These are phyloP conservation scores for Reticulitermes lucifugus DNA, from an alignment of 2,888 invertebrate species.

Conservation along the genomic window DNA sequence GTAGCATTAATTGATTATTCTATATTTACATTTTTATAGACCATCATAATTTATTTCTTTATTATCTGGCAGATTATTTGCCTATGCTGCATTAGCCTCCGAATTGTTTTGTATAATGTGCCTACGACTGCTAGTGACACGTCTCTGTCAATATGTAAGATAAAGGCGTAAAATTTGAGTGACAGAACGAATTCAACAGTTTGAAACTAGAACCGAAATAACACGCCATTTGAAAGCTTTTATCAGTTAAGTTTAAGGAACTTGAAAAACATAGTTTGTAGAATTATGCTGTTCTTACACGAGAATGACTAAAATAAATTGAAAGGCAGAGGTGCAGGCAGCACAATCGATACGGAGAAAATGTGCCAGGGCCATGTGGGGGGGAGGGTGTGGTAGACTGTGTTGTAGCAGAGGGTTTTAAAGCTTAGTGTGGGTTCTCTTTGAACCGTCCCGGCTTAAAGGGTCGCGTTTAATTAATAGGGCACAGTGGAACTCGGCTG, in stretches of 20 bases:
- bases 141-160: too few relatives aligned
- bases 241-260: neutral
- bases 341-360: neutral
- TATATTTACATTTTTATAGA: too few relatives aligned
- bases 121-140: too few relatives aligned
- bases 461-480: slow-evolving; percentile 9
- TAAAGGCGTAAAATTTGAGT: too few relatives aligned
- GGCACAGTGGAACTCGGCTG: neutral
- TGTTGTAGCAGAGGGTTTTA: slow-evolving; percentile 2
- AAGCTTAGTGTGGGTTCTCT: neutral
- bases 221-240: neutral
- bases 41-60: too few relatives aligned
- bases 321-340: neutral
- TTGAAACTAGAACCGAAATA: neutral
- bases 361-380: neutral
- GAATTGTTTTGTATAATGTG: too few relatives aligned
- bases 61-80: too few relatives aligned
- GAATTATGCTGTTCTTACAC: neutral
- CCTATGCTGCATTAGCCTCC: too few relatives aligned
- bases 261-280: neutral
- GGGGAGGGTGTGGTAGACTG: neutral
- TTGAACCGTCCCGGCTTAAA: neutral
- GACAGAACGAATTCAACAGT: neutral
- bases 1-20: too few relatives aligned
- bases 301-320: slow-evolving; percentile 3